phyloP scores from a whole-genome alignment of 30 jellyfish, hydroid and myxozoan species.

The Hydractinia symbiolongicarpus region DNA sequence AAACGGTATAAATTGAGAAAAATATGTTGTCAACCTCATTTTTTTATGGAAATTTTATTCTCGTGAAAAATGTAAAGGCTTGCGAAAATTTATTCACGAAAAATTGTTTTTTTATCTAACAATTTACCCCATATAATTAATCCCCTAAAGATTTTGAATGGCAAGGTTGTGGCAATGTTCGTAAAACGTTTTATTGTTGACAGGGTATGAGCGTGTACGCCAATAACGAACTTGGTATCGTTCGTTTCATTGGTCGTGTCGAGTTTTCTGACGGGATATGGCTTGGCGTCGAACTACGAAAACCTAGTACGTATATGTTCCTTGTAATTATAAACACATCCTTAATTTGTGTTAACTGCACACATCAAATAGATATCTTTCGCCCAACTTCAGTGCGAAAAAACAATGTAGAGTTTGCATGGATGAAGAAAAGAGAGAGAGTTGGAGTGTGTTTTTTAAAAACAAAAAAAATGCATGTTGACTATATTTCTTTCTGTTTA shows the following conservation, averaged over 20 bases:
- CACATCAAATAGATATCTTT: not conserved
- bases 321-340: not conserved
- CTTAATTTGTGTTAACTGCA: not conserved
- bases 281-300: slow-evolving; percentile 86
- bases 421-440: not conserved
- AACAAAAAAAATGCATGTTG: no score
- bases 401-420: not conserved
- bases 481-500: no score
- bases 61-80: no score
- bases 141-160: no score
- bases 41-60: no score
- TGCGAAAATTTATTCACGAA: no score
- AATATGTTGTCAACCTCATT: no score
- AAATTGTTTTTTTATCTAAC: no score
- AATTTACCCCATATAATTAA: no score
- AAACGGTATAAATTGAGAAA: no score
- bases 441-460: no score
- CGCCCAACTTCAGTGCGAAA: not conserved
- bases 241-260: slow-evolving; percentile 61
- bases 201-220: slow-evolving; percentile 96
- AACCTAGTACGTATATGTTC: slow-evolving; percentile 55
- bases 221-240: slow-evolving; percentile 64
- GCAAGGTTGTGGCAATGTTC: no score
- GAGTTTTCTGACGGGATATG: slow-evolving; percentile 68
- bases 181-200: not conserved